Evolutionary conservation across 2,113 vertebrate species (phyloP), one percentile per base, ranked within the genome.

Genomic region (Ancistrus triradiatus): DNA sequence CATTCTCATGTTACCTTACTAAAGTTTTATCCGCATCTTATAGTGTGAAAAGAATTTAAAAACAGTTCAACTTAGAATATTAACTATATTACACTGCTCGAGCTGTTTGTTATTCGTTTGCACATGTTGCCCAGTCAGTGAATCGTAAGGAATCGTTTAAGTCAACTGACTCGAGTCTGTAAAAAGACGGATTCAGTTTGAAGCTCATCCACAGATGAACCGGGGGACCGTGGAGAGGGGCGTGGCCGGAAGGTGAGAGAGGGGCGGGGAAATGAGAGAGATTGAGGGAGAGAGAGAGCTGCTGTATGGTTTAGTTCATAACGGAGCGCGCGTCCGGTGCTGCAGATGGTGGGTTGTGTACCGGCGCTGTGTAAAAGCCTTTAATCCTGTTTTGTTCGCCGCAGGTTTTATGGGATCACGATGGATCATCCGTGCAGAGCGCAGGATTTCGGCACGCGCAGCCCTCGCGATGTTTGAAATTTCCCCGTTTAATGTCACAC

Each of bases 231-330:
- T 35, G 2, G 3, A 7, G 3, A 7, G 27, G 27, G 27, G 27
- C 3, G 27, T 31, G 27, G 27, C 27, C 27, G 27, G 27, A 31
- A 31, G 27, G 27, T 31, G 63, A 42, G 28, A 68, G 50, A 22
- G 65, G 35, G 52, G 51, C 43, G 28, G 27, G 27, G 35, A 65
- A 68, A 40, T 37, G 7, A 80, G 66, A 78, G 72, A 40, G 67
- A 22, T 13, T 65, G 71, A 59, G 51, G 8, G 35, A 40, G 64
- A 66, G 64, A 66, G 83, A 80, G 66, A 71, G 81, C 58, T 57
- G 62, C 35, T 78, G 71, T 78, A 77, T 78, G 73, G 77, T 75
- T 3, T 33, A 48, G 67, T 64, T 59, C 59, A 58, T 68, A 37
- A 65, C 56, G 56, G 44, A 51, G 18, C n/a, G 18, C 1, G 15